These are phyloP conservation scores for Centruroides vittatus DNA, from an alignment of 1,140 invertebrate species.

Conservation along the genomic window DNA sequence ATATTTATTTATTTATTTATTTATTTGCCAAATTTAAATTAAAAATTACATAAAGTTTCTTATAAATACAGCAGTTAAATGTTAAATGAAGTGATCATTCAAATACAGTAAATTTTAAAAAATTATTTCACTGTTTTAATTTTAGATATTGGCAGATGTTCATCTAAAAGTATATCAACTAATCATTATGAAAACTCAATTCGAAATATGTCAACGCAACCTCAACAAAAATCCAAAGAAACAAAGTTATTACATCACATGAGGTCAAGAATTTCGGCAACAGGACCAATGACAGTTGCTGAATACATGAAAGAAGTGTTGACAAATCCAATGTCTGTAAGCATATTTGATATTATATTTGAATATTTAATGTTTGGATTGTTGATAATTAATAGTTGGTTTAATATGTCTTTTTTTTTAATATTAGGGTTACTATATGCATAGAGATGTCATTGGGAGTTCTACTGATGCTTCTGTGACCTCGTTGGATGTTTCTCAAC, in stretches of 20 bases:
- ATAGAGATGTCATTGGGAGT: constrained; percentile 70
- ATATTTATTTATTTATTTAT: too few species aligned
- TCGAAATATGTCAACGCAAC: too few species aligned
- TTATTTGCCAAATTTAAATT: too few species aligned
- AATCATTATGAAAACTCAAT: too few species aligned
- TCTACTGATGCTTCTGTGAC: constrained; percentile 78
- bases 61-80: too few species aligned
- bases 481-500: constrained; percentile 86
- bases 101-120: too few species aligned
- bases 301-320: constrained; percentile 91
- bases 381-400: not conserved
- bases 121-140: too few species aligned
- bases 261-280: constrained; percentile 7
- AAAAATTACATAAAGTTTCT: too few species aligned
- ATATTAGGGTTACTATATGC: constrained; percentile 67
- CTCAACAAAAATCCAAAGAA: constrained; percentile 13
- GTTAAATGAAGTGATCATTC: too few species aligned
- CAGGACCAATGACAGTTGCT: constrained; percentile 75
- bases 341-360: constrained; percentile 8
- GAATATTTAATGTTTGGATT: not conserved
- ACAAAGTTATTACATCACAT: constrained; percentile 14
- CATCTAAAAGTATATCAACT: too few species aligned
- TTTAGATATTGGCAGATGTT: too few species aligned
- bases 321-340: constrained; percentile 53
- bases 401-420: not conserved